Evolutionary conservation across 1,140 invertebrate species (phyloP), one percentile per base, ranked within the genome.

Genomic region (Ceratoteleas bidentatus): DNA sequence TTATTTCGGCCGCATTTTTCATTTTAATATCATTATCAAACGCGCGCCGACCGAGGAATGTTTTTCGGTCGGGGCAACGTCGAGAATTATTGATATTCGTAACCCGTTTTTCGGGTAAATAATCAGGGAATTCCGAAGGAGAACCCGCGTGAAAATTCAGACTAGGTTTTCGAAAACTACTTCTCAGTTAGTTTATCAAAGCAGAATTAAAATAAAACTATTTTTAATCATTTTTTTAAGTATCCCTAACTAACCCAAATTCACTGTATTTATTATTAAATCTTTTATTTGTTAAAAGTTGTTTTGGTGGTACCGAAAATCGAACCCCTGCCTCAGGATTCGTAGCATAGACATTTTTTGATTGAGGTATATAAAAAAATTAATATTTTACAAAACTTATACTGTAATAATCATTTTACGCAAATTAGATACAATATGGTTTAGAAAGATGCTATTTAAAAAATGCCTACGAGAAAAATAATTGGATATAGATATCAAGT

Each of bases 21-120:
- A 80, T 81, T 80, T 76, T 76, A 86, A 81, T 81, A 80, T 78
- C 75, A 77, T 76, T 83, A 78, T 83, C 70, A 75, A 73, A 83
- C 64, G 60, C 69, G 66, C 14, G 16, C 45, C 66, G n/a, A 52
- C 49, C 62, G 43, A 70, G 57, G 62, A 79, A 82, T 66, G 72
- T 72, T 76, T 76, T 72, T 66, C n/a, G 72, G 14, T 49, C 52
- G 66, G 52, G 65, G 75, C 58, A 78, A 40, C 49, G 68, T 58
- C 61, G 68, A 64, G 68, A 66, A 79, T 43, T 79, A 79, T 79
- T 66, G 66, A 68, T 56, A 68, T 61, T 61, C 33, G 61, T 77
- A 70, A 77, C 65, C 74, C 65, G 65, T 77, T 77, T 40, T 72
- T 66, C 54, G 13, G 53, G 61, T 72, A 61, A 77, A 70, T 77